phyloP scores from a whole-genome alignment of 2,888 invertebrate genomes.

The Amphipoea lucens region DNA sequence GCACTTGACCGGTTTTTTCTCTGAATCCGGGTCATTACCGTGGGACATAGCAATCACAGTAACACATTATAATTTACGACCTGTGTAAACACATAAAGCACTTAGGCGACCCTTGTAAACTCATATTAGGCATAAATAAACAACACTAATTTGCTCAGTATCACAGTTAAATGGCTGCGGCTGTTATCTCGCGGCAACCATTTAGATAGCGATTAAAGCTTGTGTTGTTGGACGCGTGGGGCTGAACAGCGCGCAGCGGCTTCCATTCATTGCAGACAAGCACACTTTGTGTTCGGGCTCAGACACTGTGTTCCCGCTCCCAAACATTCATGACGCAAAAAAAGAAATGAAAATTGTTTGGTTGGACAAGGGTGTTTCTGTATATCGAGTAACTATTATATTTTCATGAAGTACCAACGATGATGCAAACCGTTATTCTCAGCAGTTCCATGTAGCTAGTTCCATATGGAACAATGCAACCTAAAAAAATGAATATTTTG shows the following conservation, averaged over 20 bases:
- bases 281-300: constrained; percentile 12
- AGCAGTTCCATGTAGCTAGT: no score
- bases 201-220: constrained; percentile 48
- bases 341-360: neutral
- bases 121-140: constrained; percentile 18
- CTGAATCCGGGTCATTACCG: neutral
- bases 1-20: no score
- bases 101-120: neutral
- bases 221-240: constrained; percentile 7
- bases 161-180: neutral
- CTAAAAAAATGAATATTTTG: no score
- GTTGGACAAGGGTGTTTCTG: neutral
- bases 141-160: constrained; percentile 5
- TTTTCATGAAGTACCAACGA: neutral
- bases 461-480: no score
- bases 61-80: neutral
- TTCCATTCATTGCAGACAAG: constrained; percentile 7
- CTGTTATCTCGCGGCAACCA: constrained; percentile 9
- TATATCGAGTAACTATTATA: neutral
- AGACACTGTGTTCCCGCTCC: neutral
- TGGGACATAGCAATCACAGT: neutral
- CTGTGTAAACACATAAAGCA: constrained; percentile 3
- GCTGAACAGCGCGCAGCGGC: neutral
- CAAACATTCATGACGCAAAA: constrained; percentile 4
- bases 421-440: no score